Base-by-base conservation (phyloP, 2,888 invertebrate species). In the Machimus rusticus region DNA sequence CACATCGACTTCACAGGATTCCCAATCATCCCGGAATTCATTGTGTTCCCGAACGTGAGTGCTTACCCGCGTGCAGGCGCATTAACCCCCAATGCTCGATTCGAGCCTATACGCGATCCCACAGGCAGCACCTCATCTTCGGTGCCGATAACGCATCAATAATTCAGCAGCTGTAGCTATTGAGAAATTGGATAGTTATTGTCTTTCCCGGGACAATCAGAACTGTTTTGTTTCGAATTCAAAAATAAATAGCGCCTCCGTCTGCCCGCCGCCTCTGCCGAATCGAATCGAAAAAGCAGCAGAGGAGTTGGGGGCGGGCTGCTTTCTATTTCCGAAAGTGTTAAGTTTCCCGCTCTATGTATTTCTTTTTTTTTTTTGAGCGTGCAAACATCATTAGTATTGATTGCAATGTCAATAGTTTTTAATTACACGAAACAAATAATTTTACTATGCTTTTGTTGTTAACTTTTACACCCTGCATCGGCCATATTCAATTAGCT, bases 381-480 rank as follows among this genome's bases (percentile, higher is more conserved):
- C 37, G 82, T 39, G 37, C 34, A 82, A 82, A 82, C 66, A 82
- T 82, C 82, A 82, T 82, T 82, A 82, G 55, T 82, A 82, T 82
- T 66, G 66, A 82, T 82, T 82, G 57, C 82, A 82, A 82, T 82
- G 82, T 82, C 57, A 82, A 82, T 82, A 82, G 82, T 55, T 37
- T 82, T 57, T 57, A 82, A 82, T 82, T 82, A 66, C 66, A 82
- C 9, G 66, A 82, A 37, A 57, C 66, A 82, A 82, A 82, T 66
- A 82, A 37, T n/a, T 31, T 82, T 66, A 51, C 57, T n/a, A 57
- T 19, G 57, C 34, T 55, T 51, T 81, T 82, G 23, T 82, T 82
- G 57, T 82, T 82, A 14, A 82, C 9, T 82, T 82, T 82, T 82
- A 57, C 39, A n/a, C 57, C 82, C 28, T 37, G 57, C 37, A 51